Base-by-base conservation (phyloP, 1,140 invertebrate species). In the Anastatus disparis region DNA sequence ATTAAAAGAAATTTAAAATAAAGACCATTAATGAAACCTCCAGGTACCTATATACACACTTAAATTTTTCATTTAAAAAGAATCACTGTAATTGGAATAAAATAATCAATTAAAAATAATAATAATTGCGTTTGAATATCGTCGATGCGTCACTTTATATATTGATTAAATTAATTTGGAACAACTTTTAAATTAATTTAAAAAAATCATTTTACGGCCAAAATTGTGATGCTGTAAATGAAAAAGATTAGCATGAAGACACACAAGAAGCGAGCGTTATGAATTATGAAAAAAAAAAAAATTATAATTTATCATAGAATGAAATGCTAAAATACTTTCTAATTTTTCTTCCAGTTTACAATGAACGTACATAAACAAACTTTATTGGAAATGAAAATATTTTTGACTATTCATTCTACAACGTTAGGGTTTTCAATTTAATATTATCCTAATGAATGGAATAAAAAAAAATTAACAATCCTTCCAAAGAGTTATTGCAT, bases 191-290 rank as follows among this genome's bases (percentile, higher is more conserved):
- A 24, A 24, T 3, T 4, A 61, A 61, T 29, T 22, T 61, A 29
- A 42, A 3, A 20, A n/a, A 2, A 59, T 44, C 8, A 13, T 22
- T 44, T 44, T 44, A 13, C 4, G n/a, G n/a, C 42, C 40, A 40
- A 56, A 29, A 56, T 22, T 26, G 26, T 42, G 55, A 52, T 59
- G 44, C 17, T 56, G 52, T 27, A 56, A 61, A 69, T 69, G 66
- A 69, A 52, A n/a, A 26, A 29, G 38, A 68, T 74, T 74, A 74
- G 69, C 69, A 63, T 67, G 59, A 74, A 52, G 52, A 71, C 64
- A 74, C 58, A 74, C 73, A 74, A 71, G 69, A 74, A 74, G 73
- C 73, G 53, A 67, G 48, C 50, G 56, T 63, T 64, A 71, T 71
- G 73, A 63, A 44, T 62, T 44, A 44, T 70, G 48, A 56, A 22